Evolutionary conservation across 2,888 invertebrate species (phyloP).

Genomic region (Cantharis flavilabris): DNA sequence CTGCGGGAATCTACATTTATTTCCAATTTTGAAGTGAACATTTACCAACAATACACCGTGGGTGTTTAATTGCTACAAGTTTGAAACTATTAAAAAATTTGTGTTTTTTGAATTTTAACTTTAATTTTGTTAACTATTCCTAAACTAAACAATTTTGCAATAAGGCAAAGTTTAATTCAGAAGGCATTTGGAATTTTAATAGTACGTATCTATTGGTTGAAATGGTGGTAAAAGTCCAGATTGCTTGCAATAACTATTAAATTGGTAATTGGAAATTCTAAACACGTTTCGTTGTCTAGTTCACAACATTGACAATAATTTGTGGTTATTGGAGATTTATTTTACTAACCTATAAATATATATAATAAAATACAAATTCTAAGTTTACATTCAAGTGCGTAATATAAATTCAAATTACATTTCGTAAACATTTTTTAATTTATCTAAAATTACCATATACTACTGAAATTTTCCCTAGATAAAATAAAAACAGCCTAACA

Average conservation of each 20-base stretch:
- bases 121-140: no score
- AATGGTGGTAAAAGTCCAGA: neutral
- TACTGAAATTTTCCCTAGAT: neutral
- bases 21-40: no score
- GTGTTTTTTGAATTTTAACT: neutral
- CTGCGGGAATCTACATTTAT: no score
- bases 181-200: neutral
- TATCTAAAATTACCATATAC: neutral
- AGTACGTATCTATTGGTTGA: neutral
- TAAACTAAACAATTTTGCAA: neutral
- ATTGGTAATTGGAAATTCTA: neutral
- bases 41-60: no score
- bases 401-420: neutral
- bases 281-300: neutral
- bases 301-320: neutral
- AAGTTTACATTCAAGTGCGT: neutral
- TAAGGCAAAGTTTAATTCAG: neutral
- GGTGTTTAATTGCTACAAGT: no score
- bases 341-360: neutral
- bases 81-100: neutral
- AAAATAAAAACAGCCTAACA: neutral
- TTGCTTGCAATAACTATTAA: neutral
- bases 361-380: neutral
- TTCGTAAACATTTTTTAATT: neutral
- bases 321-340: neutral